A percentile compares a stretch with the other conserved stretches of the same genome.
These are phyloP conservation scores for Emmelina monodactyla DNA, from an alignment of 2,888 invertebrate species.

Conservation along the genomic window DNA sequence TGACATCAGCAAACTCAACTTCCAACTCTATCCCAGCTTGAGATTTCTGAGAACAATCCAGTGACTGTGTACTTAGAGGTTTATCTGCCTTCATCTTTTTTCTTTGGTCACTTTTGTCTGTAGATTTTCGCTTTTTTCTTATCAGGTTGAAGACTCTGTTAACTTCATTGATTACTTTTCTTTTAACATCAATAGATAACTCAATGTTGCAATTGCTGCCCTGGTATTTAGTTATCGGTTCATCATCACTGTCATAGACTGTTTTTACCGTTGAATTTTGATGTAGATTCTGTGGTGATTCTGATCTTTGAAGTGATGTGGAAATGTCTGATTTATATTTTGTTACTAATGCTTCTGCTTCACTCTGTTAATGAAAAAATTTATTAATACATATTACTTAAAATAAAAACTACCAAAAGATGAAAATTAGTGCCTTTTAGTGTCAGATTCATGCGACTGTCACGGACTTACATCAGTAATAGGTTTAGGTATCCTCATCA, in stretches of 20 bases:
- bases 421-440: too few species aligned
- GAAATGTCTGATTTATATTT: background rate
- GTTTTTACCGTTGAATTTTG: slow-evolving; percentile 9
- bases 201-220: slow-evolving; percentile 34
- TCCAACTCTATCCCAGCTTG: slow-evolving; percentile 19
- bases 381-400: background rate
- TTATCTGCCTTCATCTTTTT: too few species aligned
- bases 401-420: too few species aligned
- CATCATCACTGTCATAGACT: slow-evolving; percentile 49
- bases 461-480: background rate
- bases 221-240: slow-evolving; percentile 43
- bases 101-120: too few species aligned
- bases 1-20: slow-evolving; percentile 43
- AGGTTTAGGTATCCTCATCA: slow-evolving; percentile 72
- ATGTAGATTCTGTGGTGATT: background rate
- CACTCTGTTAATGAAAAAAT: background rate
- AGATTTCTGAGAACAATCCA: background rate
- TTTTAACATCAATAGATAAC: slow-evolving; percentile 35
- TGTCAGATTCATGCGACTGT: too few species aligned
- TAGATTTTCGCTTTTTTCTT: too few species aligned
- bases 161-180: slow-evolving; percentile 32
- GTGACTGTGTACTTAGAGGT: background rate
- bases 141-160: slow-evolving; percentile 21
- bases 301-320: background rate
- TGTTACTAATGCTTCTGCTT: background rate